Evolutionary conservation across 2,797 vertebrate genomes (phyloP), one percentile per base, ranked within the genome.

Genomic region (Hozukius guyotensis): DNA sequence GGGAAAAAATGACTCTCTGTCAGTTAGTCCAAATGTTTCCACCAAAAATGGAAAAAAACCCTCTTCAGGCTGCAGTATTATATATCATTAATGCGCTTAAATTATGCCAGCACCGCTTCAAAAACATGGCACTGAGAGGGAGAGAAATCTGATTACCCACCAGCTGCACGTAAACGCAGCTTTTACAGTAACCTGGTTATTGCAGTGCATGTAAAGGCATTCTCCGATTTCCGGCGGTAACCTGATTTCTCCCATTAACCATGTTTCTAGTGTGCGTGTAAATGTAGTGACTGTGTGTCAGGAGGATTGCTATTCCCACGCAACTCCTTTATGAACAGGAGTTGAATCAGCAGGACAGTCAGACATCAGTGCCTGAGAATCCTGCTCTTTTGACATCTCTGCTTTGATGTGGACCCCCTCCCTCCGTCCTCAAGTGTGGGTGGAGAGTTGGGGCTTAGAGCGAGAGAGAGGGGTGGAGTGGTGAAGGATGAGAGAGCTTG

Each of bases 341-440:
- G 92, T 92, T 87, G 88, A 91, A 90, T 88, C 94, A 94, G 90
- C 86, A 83, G 82, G 89, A 93, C 78, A 88, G 90, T 89, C 88
- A 85, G 87, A 93, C 91, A 93, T 85, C 91, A 89, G 88, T 73
- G 90, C 87, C 87, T 89, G 87, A 92, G 92, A 92, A 89, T 89
- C 82, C 85, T 89, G 90, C 85, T 92, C 86, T 77, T 88, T 88
- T 88, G 91, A 94, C 90, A 93, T 91, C 79, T 52, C 82, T 32
- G 86, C 94, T 95, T 96, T 95, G 93, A 95, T 89, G 94, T 95
- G 87, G 83, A 92, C 92, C 88, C 88, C 91, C 91, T 87, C 89
- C 93, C 86, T 83, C 88, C 36, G 86, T 89, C 85, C 85, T 89
- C 70, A 61, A 90, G 87, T 85, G 88, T 87, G 92, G 89, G 87